Conservation (phyloP, 2,888 invertebrate genomes). For the Ormyrus nitidulus region DNA sequence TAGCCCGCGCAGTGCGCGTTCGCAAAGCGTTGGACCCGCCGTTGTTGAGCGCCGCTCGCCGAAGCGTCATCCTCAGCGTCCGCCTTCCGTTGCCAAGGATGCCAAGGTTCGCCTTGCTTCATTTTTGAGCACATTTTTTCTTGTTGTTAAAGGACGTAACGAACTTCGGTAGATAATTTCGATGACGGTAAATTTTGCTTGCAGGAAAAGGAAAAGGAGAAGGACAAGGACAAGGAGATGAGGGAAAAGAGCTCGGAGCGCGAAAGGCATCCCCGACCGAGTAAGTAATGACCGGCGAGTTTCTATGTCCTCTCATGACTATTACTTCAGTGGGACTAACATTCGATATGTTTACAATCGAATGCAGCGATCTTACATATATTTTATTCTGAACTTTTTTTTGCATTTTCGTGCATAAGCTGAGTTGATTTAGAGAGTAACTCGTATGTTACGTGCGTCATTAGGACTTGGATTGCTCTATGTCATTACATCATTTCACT, state of each 20-base stretch:
- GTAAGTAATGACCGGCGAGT: constrained; percentile 67
- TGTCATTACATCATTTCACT: constrained; percentile 48
- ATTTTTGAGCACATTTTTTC: neutral
- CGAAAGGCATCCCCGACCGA: constrained; percentile 74
- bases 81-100: constrained; percentile 71
- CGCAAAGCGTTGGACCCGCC: constrained; percentile 83
- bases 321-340: constrained; percentile 12
- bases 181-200: neutral
- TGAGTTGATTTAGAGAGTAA: constrained; percentile 59
- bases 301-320: constrained; percentile 5
- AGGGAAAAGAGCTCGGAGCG: constrained; percentile 70
- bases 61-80: constrained; percentile 81
- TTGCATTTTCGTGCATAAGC: constrained; percentile 69
- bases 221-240: constrained; percentile 70
- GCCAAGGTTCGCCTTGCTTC: constrained; percentile 64
- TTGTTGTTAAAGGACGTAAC: neutral
- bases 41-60: constrained; percentile 84
- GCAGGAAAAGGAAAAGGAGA: constrained; percentile 72
- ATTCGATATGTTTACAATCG: constrained; percentile 40
- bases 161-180: too few species aligned
- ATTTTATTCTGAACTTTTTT: constrained; percentile 54
- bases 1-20: constrained; percentile 78
- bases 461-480: constrained; percentile 57
- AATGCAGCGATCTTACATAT: constrained; percentile 19
- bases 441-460: constrained; percentile 53